These are phyloP conservation scores for Archivesica marissinica DNA, from an alignment of 1,140 invertebrate species.

Conservation along the genomic window DNA sequence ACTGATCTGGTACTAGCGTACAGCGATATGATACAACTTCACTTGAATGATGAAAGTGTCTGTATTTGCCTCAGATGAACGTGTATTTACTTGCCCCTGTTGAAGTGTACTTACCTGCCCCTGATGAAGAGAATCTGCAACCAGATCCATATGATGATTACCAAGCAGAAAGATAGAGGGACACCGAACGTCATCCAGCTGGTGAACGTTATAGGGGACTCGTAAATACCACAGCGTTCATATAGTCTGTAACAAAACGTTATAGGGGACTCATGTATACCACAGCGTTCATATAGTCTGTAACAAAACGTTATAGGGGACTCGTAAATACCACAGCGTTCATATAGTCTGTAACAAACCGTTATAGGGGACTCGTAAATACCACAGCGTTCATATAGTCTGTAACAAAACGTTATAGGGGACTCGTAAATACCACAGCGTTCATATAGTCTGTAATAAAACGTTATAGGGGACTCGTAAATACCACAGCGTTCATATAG, in stretches of 20 bases:
- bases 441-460: no score
- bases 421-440: no score
- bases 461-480: no score
- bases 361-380: no score
- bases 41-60: no score
- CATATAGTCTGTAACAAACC: neutral
- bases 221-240: conserved; percentile 53
- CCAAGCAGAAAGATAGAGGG: conserved; percentile 80
- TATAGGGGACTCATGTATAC: neutral
- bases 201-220: conserved; percentile 80
- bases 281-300: neutral
- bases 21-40: no score
- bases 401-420: neutral
- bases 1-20: no score
- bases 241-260: conserved; percentile 68
- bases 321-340: neutral
- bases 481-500: no score
- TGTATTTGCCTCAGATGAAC: no score
- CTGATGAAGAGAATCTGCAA: conserved; percentile 80
- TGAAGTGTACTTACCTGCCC: conserved; percentile 71
- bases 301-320: neutral
- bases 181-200: conserved; percentile 84
- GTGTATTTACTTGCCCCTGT: no score
- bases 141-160: conserved; percentile 83
- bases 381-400: neutral